These are phyloP conservation scores for Ophioninae sp. DNA, from an alignment of 2,888 invertebrate genomes.

Conservation along the genomic window DNA sequence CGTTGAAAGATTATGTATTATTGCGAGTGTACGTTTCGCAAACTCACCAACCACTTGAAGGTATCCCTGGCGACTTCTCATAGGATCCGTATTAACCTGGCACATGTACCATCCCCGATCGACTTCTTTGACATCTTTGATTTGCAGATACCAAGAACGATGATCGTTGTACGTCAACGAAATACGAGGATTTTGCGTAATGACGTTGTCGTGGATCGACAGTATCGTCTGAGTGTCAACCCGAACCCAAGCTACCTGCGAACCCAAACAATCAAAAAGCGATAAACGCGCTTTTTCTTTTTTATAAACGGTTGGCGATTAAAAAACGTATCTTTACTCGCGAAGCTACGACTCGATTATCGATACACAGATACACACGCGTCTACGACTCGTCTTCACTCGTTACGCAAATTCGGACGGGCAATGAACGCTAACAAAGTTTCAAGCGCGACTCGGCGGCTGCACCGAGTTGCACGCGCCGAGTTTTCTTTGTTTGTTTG, in stretches of 20 bases:
- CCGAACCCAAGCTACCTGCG: slow-evolving; percentile 95
- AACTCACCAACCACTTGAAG: slow-evolving; percentile 94
- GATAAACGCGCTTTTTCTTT: too few relatives aligned
- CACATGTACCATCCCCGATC: slow-evolving; percentile 97
- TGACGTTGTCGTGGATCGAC: slow-evolving; percentile 95
- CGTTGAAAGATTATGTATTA: not conserved
- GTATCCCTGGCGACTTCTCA: slow-evolving; percentile 94
- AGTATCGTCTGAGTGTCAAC: slow-evolving; percentile 96
- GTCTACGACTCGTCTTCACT: too few relatives aligned
- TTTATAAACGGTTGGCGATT: too few relatives aligned
- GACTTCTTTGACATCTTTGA: slow-evolving; percentile 92
- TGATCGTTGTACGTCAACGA: slow-evolving; percentile 94
- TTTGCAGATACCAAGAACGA: slow-evolving; percentile 95
- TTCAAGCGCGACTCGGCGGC: too few relatives aligned
- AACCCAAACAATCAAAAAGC: slow-evolving; percentile 52
- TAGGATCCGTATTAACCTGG: slow-evolving; percentile 96
- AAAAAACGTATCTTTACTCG: too few relatives aligned
- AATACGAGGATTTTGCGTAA: slow-evolving; percentile 94
- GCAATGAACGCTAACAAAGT: too few relatives aligned
- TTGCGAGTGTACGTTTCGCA: not conserved
- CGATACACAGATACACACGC: too few relatives aligned
- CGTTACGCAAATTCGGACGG: too few relatives aligned
- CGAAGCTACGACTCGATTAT: too few relatives aligned
- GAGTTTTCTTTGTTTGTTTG: too few relatives aligned
- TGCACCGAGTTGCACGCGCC: too few relatives aligned